These are phyloP conservation scores for Smithornis capensis DNA, from an alignment of 2,113 vertebrate species.

Conservation along the genomic window DNA sequence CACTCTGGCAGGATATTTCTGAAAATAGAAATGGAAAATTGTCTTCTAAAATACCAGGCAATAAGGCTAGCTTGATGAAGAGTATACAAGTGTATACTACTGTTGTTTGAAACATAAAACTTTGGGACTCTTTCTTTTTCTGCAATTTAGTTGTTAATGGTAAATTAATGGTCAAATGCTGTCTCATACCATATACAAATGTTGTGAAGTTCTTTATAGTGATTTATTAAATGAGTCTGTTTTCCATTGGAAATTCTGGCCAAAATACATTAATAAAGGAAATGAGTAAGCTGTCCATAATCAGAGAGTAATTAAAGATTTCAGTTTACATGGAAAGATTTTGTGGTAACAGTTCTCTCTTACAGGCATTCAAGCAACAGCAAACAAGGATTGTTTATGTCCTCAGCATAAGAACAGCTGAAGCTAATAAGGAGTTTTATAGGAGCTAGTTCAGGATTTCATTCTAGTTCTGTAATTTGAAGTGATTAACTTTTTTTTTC, in stretches of 20 bases:
- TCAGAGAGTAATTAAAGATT: neutral
- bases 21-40: neutral
- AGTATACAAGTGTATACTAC: neutral
- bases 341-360: neutral
- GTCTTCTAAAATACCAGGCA: neutral
- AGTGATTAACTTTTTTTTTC: neutral
- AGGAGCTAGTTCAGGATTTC: neutral
- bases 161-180: neutral
- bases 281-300: neutral
- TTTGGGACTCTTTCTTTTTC: neutral
- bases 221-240: neutral
- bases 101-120: neutral
- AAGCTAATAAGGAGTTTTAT: neutral
- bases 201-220: neutral
- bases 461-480: neutral
- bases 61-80: neutral
- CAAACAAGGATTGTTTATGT: neutral
- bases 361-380: neutral
- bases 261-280: neutral
- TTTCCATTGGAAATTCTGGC: neutral
- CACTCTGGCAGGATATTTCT: neutral
- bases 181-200: neutral
- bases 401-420: neutral
- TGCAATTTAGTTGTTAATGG: neutral
- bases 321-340: neutral